Base-by-base conservation (phyloP, 2,888 invertebrate genomes). In the Amblyteles armatorius region DNA sequence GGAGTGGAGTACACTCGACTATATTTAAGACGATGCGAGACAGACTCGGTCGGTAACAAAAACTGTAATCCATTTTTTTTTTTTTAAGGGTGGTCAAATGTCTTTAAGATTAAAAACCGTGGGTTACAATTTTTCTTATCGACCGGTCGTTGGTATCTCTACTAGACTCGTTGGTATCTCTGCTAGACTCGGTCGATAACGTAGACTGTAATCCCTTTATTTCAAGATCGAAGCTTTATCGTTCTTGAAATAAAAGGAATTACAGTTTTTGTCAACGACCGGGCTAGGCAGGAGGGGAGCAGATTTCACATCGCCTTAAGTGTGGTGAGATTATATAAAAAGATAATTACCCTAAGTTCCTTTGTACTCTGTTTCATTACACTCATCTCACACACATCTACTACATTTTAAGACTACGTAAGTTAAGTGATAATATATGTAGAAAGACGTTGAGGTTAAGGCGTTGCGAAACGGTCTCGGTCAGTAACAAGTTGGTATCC, bases 311-410 rank as follows among this genome's bases (percentile, higher is more conserved):
- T 73, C n/a, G 22, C 22, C 40, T 52, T 40, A 73, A 44, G 44
- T 68, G 22, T 26, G 29, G 40, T 48, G 22, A 81, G 65, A 33
- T 48, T 22, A 44, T 74, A 6, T 16, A 63, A 63, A 33, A 55
- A 55, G 36, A 74, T 74, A 80, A 74, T 81, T 29, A 63, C 63
- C 29, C 63, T 33, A 5, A 63, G 63, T 63, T 63, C 63, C 33
- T 33, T 63, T 29, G 29, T 16, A 26, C 16, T 63, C 33, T 63
- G 63, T 29, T 63, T 63, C 29, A 13, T 29, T 63, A 16, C 13
- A 26, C 60, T 16, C 29, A 29, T 63, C 16, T 63, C 63, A 33
- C 63, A 5, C 13, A 63, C n/a, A 63, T 63, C 63, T 63, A 63
- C 63, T 33, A 29, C 16, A 33, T 29, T 33, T 2, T 63, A 63